A percentile compares a stretch with the other conserved stretches of the same genome.
Conservation (phyloP, 2,888 invertebrate species). For the Megastigmus dorsalis region DNA sequence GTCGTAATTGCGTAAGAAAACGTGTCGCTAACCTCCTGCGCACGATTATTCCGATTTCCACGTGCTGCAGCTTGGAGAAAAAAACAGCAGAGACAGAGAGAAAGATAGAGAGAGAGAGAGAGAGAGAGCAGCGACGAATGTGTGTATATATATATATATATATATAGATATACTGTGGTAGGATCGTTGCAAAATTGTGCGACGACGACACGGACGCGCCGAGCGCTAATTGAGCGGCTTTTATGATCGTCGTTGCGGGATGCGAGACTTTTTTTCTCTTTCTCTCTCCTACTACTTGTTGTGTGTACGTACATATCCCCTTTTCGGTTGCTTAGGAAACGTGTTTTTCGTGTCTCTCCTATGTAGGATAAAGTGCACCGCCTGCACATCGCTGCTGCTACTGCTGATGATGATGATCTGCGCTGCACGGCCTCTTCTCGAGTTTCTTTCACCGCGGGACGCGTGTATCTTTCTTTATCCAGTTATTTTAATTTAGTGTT, state of each 20-base stretch:
- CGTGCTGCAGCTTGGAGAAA: conserved; percentile 13
- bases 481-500: conserved; percentile 37
- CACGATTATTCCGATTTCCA: conserved; percentile 36
- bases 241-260: conserved; percentile 32
- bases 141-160: too few relatives aligned
- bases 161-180: too few relatives aligned
- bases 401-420: not conserved
- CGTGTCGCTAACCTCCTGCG: not conserved
- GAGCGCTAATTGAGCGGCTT: conserved; percentile 46
- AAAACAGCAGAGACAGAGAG: not conserved
- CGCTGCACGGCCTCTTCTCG: not conserved
- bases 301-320: too few relatives aligned
- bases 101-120: not conserved
- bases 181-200: conserved; percentile 28
- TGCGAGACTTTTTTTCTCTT: conserved; percentile 15
- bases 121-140: not conserved
- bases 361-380: too few relatives aligned
- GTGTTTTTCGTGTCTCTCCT: conserved; percentile 29
- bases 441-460: not conserved
- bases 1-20: conserved; percentile 17
- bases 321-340: conserved; percentile 21
- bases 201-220: not conserved
- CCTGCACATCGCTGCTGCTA: not conserved
- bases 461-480: conserved; percentile 41
- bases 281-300: too few relatives aligned